Conservation (phyloP, 2,113 vertebrate genomes). For the Nesoenas mayeri region DNA sequence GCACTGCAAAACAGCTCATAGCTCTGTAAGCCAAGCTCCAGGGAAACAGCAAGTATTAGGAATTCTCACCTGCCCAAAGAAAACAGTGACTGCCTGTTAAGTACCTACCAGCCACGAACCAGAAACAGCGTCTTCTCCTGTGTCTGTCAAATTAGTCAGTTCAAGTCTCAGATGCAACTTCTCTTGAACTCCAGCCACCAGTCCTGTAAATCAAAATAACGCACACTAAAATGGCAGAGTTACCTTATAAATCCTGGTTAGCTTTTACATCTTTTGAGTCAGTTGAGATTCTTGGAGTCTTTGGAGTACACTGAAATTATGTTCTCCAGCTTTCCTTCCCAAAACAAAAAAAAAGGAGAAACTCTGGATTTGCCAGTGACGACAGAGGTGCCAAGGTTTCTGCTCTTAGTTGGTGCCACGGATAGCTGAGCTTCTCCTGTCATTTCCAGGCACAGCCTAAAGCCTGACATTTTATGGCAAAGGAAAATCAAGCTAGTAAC, state of each 20-base stretch:
- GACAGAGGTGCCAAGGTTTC: not conserved
- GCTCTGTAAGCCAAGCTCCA: not conserved
- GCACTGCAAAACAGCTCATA: not conserved
- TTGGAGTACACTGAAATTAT: not conserved
- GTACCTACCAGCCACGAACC: not conserved
- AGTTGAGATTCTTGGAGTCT: not conserved
- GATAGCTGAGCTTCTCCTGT: not conserved
- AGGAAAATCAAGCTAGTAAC: not conserved
- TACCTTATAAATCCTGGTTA: not conserved
- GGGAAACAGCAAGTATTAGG: not conserved
- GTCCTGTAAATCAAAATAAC: not conserved
- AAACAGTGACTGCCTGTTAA: not conserved
- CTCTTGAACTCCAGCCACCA: not conserved
- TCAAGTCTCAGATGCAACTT: not conserved
- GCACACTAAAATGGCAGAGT: accelerated
- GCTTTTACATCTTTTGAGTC: not conserved
- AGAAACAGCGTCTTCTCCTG: not conserved
- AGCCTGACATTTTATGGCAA: not conserved
- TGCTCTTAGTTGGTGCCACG: not conserved
- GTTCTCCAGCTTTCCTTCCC: not conserved
- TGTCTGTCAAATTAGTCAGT: not conserved
- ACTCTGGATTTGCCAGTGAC: not conserved
- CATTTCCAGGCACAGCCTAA: not conserved
- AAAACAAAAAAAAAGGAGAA: not conserved
- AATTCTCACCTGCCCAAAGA: not conserved